Evolutionary conservation across 2,113 vertebrate genomes (phyloP).

Genomic region (Corvus cornix): DNA sequence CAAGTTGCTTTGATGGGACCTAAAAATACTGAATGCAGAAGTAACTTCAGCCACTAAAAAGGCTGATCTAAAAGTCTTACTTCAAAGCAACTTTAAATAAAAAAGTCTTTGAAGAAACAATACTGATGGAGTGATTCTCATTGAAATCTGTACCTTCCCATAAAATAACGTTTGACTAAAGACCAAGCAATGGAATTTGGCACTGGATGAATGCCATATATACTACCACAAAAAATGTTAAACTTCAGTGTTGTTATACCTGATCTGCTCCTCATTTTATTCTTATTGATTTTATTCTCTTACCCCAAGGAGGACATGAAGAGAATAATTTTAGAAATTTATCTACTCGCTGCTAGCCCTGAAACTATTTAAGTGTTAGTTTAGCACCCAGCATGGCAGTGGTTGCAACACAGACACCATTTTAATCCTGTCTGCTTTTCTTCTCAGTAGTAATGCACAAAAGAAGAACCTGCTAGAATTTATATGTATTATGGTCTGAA

Average conservation of each 20-base stretch:
- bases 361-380: not conserved
- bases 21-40: slow-evolving; percentile 68
- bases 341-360: not conserved
- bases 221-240: not conserved
- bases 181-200: slow-evolving; percentile 40
- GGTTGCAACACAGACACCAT: not conserved
- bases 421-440: not conserved
- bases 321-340: not conserved
- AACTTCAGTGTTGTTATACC: not conserved
- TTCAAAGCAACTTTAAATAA: slow-evolving; percentile 64
- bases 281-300: not conserved
- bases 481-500: not conserved
- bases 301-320: not conserved
- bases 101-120: slow-evolving; percentile 66
- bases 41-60: slow-evolving; percentile 61
- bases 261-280: not conserved
- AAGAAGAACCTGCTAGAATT: not conserved
- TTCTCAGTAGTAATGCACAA: not conserved
- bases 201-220: not conserved
- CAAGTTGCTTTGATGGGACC: slow-evolving; percentile 74
- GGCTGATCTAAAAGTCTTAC: slow-evolving; percentile 61
- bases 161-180: slow-evolving; percentile 31
- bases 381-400: not conserved
- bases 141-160: slow-evolving; percentile 40
- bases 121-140: slow-evolving; percentile 45